A percentile compares a stretch with the other conserved stretches of the same genome.
phyloP scores from a whole-genome alignment of 2,113 vertebrate species.

The Triplophysa siluroides region DNA sequence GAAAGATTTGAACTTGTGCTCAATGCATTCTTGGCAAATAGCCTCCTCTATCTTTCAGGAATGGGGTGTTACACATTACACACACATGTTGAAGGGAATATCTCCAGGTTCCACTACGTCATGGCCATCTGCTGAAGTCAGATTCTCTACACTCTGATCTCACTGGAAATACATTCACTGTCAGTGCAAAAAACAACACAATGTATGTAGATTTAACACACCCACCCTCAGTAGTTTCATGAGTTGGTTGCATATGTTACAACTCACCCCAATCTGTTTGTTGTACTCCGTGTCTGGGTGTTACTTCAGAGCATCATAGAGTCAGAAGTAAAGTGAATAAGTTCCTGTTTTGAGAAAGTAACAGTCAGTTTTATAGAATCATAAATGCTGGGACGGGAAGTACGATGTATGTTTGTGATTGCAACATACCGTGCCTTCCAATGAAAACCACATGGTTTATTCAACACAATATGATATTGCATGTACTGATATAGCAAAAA shows the following conservation, averaged over 20 bases:
- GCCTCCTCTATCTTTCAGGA: conserved; percentile 22
- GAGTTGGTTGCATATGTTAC: too few species aligned
- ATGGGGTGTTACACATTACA: conserved; percentile 55
- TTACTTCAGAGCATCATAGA: not conserved
- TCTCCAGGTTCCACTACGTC: conserved; percentile 50
- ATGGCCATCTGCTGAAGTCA: conserved; percentile 49
- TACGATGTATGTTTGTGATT: conserved; percentile 13
- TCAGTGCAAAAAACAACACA: conserved; percentile 9
- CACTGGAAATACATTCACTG: conserved; percentile 27
- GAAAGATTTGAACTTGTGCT: conserved; percentile 34
- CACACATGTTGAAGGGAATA: conserved; percentile 51
- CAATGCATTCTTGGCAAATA: conserved; percentile 31
- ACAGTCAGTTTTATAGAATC: conserved; percentile 10
- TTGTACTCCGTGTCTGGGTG: too few species aligned
- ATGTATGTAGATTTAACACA: not conserved
- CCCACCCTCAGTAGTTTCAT: too few species aligned
- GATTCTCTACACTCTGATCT: conserved; percentile 41
- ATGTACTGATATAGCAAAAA: not conserved
- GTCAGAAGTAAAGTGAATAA: not conserved
- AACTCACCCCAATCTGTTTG: too few species aligned
- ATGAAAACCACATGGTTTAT: not conserved
- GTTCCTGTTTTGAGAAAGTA: not conserved
- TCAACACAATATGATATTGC: not conserved
- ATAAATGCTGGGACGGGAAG: conserved; percentile 12
- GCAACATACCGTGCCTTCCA: not conserved